Evolutionary conservation across 2,797 vertebrate species (phyloP), one percentile per base, ranked within the genome.

Genomic region (Morus bassanus): DNA sequence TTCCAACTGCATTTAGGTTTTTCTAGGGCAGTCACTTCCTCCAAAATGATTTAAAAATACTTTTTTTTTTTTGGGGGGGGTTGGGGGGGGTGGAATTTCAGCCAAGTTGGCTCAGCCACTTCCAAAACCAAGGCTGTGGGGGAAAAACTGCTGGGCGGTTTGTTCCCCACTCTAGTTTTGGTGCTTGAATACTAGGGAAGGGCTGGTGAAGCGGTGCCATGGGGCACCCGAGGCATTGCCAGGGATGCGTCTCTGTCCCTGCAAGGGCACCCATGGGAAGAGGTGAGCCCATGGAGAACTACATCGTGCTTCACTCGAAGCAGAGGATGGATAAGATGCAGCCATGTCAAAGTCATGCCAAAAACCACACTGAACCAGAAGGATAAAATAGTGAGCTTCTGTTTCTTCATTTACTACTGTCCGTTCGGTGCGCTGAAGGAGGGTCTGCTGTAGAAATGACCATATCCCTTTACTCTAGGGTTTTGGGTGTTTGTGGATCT

Each of bases 201-300:
- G 59, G 10, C 48, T 79, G 60, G 30, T 76, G 51, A 74, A 69
- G 46, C 13, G 39, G 54, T 39, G 45, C 30, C 25, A 6, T 16
- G 50, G 70, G 30, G 41, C 0, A 0, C 41, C 50, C 0, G 2
- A 63, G 51, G 64, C 37, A 41, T 30, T 4, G 5, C 75, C 6
- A 3, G 50, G 35, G 27, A 43, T 65, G 56, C 9, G 10, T 35
- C 46, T 77, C 57, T 41, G 60, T 85, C 75, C 17, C n/a, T 17
- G 3, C 2, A 5, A 73, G 25, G 45, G 33, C 53, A 48, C 3
- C 13, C 2, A 0, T 54, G 80, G 64, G 53, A 90, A 75, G 41
- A 72, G 13, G 11, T 35, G 63, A 91, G 46, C 83, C 69, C 61
- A 21, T 3, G 21, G 70, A 54, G 25, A 91, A 45, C 3, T 1